Base-by-base conservation (phyloP, 1,140 invertebrate genomes). In the Thereuonema tuberculata region DNA sequence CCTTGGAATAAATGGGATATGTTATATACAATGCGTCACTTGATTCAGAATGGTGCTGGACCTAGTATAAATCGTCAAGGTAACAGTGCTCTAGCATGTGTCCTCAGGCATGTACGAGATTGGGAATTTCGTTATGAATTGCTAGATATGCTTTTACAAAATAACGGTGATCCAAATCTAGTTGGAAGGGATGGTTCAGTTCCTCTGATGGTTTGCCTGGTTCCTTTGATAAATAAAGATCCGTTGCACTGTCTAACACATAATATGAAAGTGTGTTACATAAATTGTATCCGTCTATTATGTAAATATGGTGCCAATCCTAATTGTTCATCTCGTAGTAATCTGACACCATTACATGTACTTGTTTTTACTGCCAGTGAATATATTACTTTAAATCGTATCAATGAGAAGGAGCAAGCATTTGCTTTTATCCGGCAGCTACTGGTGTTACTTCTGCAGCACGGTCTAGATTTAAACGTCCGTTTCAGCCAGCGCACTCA, bases 81-180 rank as follows among this genome's bases (percentile, higher is more conserved):
- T 17, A 85, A 85, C 71, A 83, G 81, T 59, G 84, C 82, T 9
- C 71, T 85, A 47, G 83, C 83, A 2, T 84, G 82, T 67, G 83
- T 84, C 1, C 72, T 85, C 60, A 72, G 83, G n/a, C 84, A 85
- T 70, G 77, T 85, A 9, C 69, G 82, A n/a, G 84, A 85, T 67
- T 85, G 83, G 83, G 84, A 85, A 67, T 84, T 85, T 59, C 81
- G 83, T 53, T 85, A 83, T 69, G 83, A 85, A 66, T 68, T 85
- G 47, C 71, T 85, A 24, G 81, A 81, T 61, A 85, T 85, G 83
- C 70, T 85, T 43, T 74, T 85, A 2, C 76, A 80, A 64, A 80
- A 84, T 68, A 82, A 82, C 63, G 83, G 81, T 68, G 68, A 77
- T 63, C 82, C 84, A 2, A 84, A 84, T 67, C 77, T 83, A 66